phyloP scores from a whole-genome alignment of 2,113 vertebrate genomes.

The Silurus asotus region DNA sequence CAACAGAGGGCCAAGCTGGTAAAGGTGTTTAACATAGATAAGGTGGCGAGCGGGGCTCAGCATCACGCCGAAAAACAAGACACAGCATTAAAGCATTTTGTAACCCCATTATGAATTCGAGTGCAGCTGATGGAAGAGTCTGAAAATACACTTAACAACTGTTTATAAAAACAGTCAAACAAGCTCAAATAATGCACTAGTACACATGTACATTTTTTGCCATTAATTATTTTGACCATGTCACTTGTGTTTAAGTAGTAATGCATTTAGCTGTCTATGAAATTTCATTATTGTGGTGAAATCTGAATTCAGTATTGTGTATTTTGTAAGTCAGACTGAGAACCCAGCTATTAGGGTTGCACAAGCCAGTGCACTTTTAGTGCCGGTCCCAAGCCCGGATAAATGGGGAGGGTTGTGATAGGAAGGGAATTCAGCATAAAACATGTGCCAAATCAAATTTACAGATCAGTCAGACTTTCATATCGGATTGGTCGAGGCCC shows the following conservation, averaged over 20 bases:
- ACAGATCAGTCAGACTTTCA: too few species aligned
- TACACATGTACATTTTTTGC: background rate
- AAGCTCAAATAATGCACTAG: slow-evolving; percentile 41
- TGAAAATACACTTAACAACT: slow-evolving; percentile 32
- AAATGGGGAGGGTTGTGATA: too few species aligned
- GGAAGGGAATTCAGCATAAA: too few species aligned
- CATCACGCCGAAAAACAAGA: slow-evolving; percentile 29
- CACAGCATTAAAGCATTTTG: slow-evolving; percentile 60
- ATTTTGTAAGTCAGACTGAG: background rate
- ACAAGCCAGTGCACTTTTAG: too few species aligned
- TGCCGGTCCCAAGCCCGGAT: too few species aligned
- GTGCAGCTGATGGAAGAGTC: slow-evolving; percentile 42
- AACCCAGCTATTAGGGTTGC: too few species aligned
- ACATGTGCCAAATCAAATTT: too few species aligned
- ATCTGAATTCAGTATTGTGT: background rate
- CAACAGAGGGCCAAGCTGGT: slow-evolving; percentile 62
- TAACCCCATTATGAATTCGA: slow-evolving; percentile 53
- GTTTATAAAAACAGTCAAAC: slow-evolving; percentile 56
- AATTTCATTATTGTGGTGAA: background rate
- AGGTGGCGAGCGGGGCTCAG: slow-evolving; percentile 58
- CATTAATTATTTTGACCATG: too few species aligned
- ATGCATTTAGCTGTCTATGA: background rate
- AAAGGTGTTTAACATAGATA: slow-evolving; percentile 77
- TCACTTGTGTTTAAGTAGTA: background rate
- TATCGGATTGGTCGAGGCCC: too few species aligned